Conservation (phyloP, 2,113 vertebrate species). For the Hystrix cristata region DNA sequence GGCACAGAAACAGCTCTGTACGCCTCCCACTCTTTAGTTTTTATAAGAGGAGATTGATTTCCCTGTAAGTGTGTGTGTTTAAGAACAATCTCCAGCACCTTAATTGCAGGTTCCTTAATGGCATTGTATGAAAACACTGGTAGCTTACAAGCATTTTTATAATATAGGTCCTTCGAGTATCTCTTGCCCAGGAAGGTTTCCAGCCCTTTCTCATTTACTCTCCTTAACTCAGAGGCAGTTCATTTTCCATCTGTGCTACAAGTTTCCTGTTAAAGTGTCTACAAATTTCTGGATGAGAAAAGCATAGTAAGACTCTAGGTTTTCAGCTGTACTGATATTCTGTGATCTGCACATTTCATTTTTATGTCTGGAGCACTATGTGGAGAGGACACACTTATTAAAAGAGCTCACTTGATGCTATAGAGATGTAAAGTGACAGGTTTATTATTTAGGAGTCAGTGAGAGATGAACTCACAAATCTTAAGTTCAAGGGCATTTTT, state of each 20-base stretch:
- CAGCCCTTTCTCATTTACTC: conserved; percentile 31
- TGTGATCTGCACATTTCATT: background rate
- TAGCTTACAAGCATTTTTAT: conserved; percentile 51
- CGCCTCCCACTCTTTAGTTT: conserved; percentile 51
- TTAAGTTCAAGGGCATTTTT: background rate
- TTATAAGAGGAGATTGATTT: conserved; percentile 64
- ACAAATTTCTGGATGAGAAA: conserved; percentile 66
- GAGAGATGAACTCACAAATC: background rate
- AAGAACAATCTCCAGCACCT: conserved; percentile 74
- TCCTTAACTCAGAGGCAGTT: conserved; percentile 72
- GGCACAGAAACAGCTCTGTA: background rate
- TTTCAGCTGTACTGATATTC: background rate
- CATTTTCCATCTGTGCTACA: conserved; percentile 69
- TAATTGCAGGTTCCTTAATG: conserved; percentile 81
- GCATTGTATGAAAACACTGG: conserved; percentile 70
- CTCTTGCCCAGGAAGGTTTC: conserved; percentile 39
- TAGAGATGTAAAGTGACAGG: conserved; percentile 28
- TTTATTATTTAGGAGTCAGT: conserved; percentile 30
- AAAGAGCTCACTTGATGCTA: background rate
- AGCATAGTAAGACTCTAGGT: background rate
- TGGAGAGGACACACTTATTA: background rate
- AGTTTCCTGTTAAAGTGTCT: conserved; percentile 62
- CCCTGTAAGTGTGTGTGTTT: background rate
- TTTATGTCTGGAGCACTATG: background rate
- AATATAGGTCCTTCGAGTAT: conserved; percentile 60